A percentile compares a stretch with the other conserved stretches of the same genome.
Conservation (phyloP, 2,113 vertebrate species). For the Dolichotis patagonum region DNA sequence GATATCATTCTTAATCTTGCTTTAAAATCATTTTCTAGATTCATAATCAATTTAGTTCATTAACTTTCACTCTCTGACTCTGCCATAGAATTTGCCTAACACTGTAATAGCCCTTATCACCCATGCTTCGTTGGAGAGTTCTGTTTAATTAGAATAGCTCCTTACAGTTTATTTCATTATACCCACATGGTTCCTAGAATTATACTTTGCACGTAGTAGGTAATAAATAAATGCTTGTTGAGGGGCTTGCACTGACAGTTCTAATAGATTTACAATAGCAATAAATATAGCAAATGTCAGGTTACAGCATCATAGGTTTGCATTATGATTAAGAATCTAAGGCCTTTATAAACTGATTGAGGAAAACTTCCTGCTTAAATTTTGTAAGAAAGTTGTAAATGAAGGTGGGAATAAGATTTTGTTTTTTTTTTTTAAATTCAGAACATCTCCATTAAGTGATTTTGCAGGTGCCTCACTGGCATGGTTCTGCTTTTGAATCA, state of each 20-base stretch:
- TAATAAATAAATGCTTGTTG: background rate
- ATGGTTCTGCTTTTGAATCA: slow-evolving; percentile 25
- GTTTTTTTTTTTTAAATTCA: slow-evolving; percentile 43
- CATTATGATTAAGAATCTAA: background rate
- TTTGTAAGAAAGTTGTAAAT: slow-evolving; percentile 43
- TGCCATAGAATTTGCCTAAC: slow-evolving; percentile 1
- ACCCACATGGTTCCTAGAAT: background rate
- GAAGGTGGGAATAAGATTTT: background rate
- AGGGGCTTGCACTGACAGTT: background rate
- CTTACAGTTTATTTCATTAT: background rate
- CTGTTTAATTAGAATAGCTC: background rate
- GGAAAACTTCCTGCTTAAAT: background rate
- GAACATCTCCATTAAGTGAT: background rate
- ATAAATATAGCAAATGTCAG: slow-evolving; percentile 13
- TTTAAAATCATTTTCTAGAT: slow-evolving; percentile 29
- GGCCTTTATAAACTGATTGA: background rate
- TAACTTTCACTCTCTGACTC: background rate
- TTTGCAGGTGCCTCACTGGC: background rate
- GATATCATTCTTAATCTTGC: background rate
- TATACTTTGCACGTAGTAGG: background rate
- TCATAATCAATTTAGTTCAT: background rate
- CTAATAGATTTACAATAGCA: background rate
- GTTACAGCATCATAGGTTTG: background rate
- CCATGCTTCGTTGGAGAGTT: background rate
- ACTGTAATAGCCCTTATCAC: background rate